A percentile compares a stretch with the other conserved stretches of the same genome.
phyloP scores from a whole-genome alignment of 2,888 invertebrate species.

The Drosophila antonietae region DNA sequence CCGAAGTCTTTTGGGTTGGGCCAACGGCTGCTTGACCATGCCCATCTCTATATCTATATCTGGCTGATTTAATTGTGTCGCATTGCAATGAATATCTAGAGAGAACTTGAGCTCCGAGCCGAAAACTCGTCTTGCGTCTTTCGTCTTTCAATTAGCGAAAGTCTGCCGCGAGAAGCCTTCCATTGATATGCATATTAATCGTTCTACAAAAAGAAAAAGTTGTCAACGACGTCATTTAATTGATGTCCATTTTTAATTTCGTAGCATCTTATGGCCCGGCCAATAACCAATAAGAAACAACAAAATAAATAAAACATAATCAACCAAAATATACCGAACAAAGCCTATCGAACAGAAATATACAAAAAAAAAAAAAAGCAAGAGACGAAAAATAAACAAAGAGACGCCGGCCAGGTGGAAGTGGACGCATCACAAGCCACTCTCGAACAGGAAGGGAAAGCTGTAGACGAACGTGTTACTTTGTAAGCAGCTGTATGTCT shows the following conservation, averaged over 20 bases:
- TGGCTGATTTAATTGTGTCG: conserved; percentile 72
- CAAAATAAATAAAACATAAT: conserved; percentile 24
- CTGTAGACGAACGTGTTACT: conserved; percentile 62
- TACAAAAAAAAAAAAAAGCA: conserved; percentile 20
- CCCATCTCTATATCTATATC: conserved; percentile 50
- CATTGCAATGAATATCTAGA: conserved; percentile 66
- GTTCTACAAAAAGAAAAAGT: conserved; percentile 75
- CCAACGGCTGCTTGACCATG: conserved; percentile 42
- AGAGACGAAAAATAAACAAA: conserved; percentile 25
- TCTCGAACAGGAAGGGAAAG: conserved; percentile 82
- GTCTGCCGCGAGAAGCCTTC: conserved; percentile 56
- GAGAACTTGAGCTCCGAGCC: conserved; percentile 35
- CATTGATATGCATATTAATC: conserved; percentile 62
- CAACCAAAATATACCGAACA: conserved; percentile 39
- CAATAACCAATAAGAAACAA: conserved; percentile 37
- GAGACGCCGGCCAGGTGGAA: conserved; percentile 38
- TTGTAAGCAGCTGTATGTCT: conserved; percentile 34
- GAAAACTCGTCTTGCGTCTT: conserved; percentile 47
- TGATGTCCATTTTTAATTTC: conserved; percentile 70
- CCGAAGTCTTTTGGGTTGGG: conserved; percentile 47
- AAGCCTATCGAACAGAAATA: conserved; percentile 57
- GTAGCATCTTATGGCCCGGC: conserved; percentile 44
- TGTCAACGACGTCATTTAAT: conserved; percentile 51
- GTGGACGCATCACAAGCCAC: conserved; percentile 50
- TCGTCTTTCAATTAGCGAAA: conserved; percentile 74